A percentile compares a stretch with the other conserved stretches of the same genome.
Conservation (phyloP, 2,888 invertebrate species). For the Cryptus viduatorius region DNA sequence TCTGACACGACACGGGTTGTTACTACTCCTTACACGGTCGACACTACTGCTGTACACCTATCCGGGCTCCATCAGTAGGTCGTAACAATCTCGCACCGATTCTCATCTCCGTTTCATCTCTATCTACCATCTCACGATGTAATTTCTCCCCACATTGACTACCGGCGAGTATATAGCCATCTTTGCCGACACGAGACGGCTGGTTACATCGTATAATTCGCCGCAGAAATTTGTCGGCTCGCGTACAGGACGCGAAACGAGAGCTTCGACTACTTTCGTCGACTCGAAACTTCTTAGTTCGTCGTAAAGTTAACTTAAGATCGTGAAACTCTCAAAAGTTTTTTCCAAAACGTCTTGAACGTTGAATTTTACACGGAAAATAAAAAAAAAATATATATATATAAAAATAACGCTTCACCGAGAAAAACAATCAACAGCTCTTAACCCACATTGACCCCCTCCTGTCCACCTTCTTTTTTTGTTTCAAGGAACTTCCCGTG, state of each 20-base stretch:
- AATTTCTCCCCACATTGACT: not conserved
- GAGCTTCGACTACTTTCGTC: too few relatives aligned
- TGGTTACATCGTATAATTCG: not conserved
- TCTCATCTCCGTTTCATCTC: not conserved
- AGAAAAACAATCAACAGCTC: slow-evolving; percentile 9
- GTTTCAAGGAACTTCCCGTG: not conserved
- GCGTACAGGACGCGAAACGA: too few relatives aligned
- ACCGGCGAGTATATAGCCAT: not conserved
- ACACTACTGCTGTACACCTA: not conserved
- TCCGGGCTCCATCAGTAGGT: not conserved
- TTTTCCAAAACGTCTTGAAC: not conserved
- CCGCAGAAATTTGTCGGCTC: not conserved
- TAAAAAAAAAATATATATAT: not conserved
- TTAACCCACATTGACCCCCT: not conserved
- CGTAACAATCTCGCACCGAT: slow-evolving; percentile 15
- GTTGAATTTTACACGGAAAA: not conserved
- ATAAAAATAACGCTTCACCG: not conserved
- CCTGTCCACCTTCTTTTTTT: not conserved
- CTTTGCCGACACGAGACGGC: too few relatives aligned
- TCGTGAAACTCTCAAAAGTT: not conserved
- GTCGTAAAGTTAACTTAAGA: too few relatives aligned
- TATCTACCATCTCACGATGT: not conserved
- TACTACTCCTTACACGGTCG: slow-evolving; percentile 20
- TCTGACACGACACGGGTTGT: slow-evolving; percentile 34
- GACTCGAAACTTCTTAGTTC: too few relatives aligned